phyloP scores from a whole-genome alignment of 2,888 invertebrate species.

The Leptinotarsa tumamoca region DNA sequence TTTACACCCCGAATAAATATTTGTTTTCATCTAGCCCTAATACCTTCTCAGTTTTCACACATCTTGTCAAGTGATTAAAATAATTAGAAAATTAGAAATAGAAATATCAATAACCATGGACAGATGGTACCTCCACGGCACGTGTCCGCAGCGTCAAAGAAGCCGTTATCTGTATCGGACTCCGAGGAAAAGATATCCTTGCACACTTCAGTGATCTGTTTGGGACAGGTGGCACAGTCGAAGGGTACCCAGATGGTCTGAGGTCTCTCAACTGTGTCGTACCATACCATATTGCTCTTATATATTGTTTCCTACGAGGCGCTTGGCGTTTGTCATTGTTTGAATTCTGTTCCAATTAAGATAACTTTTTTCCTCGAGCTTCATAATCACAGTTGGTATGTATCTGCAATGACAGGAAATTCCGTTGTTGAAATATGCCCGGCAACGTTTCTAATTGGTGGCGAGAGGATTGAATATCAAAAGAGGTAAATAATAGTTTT shows the following conservation, averaged over 20 bases:
- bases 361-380: not conserved
- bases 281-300: constrained; percentile 36
- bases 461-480: too few relatives aligned
- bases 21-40: constrained; percentile 6
- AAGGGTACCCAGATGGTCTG: constrained; percentile 39
- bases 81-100: constrained; percentile 29
- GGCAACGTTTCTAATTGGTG: too few relatives aligned
- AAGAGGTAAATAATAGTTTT: too few relatives aligned
- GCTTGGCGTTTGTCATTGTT: not conserved
- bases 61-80: constrained; percentile 12
- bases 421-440: too few relatives aligned
- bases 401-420: too few relatives aligned
- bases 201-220: constrained; percentile 42
- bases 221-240: constrained; percentile 44
- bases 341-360: not conserved
- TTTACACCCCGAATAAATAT: not conserved
- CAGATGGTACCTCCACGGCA: constrained; percentile 31
- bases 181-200: constrained; percentile 34
- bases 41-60: constrained; percentile 6
- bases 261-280: constrained; percentile 31
- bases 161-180: constrained; percentile 41
- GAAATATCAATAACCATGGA: constrained; percentile 24
- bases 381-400: too few relatives aligned
- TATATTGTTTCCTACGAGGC: constrained; percentile 28
- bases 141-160: constrained; percentile 38